A percentile compares a stretch with the other conserved stretches of the same genome.
Conservation (phyloP, 2,113 vertebrate genomes). For the Platanista minor region DNA sequence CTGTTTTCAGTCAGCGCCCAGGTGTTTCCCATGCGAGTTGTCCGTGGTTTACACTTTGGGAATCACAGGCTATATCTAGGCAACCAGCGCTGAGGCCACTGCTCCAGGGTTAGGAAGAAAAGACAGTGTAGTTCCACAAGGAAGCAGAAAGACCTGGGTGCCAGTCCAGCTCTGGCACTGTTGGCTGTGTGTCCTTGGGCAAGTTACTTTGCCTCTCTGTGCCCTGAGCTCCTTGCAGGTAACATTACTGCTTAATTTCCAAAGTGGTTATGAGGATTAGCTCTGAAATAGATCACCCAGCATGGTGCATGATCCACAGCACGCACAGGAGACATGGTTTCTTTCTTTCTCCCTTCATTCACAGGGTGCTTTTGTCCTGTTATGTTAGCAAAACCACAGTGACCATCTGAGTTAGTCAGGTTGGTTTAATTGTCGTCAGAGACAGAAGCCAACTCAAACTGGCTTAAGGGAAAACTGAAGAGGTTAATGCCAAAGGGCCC, state of each 20-base stretch:
- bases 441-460: not conserved
- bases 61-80: not conserved
- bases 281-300: not conserved
- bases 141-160: not conserved
- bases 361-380: not conserved
- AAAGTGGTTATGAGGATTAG: not conserved
- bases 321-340: not conserved
- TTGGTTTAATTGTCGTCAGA: not conserved
- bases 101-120: not conserved
- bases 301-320: not conserved
- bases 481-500: not conserved
- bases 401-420: not conserved
- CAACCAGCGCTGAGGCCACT: too few species aligned
- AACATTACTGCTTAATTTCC: not conserved
- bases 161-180: not conserved
- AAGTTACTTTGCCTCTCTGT: not conserved
- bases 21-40: not conserved
- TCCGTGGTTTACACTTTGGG: not conserved
- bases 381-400: not conserved
- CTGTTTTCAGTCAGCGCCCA: not conserved
- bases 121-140: rapidly evolving
- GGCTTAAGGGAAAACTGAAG: not conserved
- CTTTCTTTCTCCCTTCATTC: not conserved
- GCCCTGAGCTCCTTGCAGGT: not conserved
- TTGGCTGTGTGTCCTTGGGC: not conserved